Base-by-base conservation (phyloP, 2,797 vertebrate genomes). In the Phaenicophaeus curvirostris region DNA sequence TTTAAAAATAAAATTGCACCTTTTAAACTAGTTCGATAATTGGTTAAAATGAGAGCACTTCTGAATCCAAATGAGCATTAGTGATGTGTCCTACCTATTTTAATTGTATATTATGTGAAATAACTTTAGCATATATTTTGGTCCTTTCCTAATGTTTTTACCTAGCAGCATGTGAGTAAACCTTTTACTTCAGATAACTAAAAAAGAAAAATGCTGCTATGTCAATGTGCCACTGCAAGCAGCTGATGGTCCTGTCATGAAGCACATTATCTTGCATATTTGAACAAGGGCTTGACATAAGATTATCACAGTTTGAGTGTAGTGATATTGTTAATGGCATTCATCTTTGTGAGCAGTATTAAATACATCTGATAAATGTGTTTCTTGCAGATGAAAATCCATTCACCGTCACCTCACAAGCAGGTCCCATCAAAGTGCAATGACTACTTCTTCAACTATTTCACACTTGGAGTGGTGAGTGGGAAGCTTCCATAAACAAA, bases 381-480 rank as follows among this genome's bases (percentile, higher is more conserved):
- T 96, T 83, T 88, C 86, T 96, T 97, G 89, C 95, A 99, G 99
- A 99, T 99, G 99, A 99, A 99, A 98, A 99, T 99, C 95, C 99
- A 99, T 96, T 99, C 99, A 35, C 99, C 99, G 66, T 99, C 99
- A 2, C 99, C 99, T 93, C 99, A 99, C 97, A 99, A 99, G 97
- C 99, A 99, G 97, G 99, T 99, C 93, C 99, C 99, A 55, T 99
- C 99, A 19, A 99, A 99, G 98, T 99, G 99, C 98, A 99, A 99
- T 87, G 99, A 99, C 98, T 99, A 99, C 98, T 99, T 99, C 98
- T 99, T 99, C 98, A 99, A 99, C 97, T 99, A 99, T 96, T 99
- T 99, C 97, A 99, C 99, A 30, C 98, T 99, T 8, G 99, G 99
- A 97, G 98, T 99, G 99, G 99, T 99, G 97, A 96, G 99, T 99